Conservation (phyloP, 2,888 invertebrate genomes). For the Nasonia oneida region DNA sequence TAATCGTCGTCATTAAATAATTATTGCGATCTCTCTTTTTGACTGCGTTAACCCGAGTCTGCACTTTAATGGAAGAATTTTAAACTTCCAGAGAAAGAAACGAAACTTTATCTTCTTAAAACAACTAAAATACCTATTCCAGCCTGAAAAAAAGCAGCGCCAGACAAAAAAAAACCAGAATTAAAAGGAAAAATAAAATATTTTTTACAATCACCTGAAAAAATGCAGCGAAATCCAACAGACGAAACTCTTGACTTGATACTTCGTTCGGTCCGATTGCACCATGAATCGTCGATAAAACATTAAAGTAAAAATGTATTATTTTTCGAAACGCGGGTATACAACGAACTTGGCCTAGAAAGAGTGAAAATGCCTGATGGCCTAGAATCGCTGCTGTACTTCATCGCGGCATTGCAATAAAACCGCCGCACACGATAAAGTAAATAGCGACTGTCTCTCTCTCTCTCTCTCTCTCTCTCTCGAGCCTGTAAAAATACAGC, state of each 20-base stretch:
- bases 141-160: too few relatives aligned
- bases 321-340: neutral
- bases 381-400: neutral
- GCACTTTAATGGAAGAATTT: neutral
- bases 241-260: neutral
- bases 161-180: neutral
- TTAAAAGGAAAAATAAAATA: neutral
- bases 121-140: too few relatives aligned
- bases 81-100: neutral
- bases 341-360: neutral
- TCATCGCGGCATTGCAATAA: neutral
- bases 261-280: neutral
- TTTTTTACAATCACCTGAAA: neutral
- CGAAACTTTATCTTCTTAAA: neutral
- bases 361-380: constrained; percentile 2
- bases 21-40: neutral
- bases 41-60: neutral
- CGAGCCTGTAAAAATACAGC: neutral
- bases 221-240: neutral
- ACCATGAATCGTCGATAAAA: neutral
- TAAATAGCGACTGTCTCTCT: neutral
- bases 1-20: neutral
- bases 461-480: neutral
- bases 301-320: neutral
- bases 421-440: neutral